These are phyloP conservation scores for Apodemus agrarius DNA, from an alignment of 2,797 vertebrate species.

Conservation along the genomic window DNA sequence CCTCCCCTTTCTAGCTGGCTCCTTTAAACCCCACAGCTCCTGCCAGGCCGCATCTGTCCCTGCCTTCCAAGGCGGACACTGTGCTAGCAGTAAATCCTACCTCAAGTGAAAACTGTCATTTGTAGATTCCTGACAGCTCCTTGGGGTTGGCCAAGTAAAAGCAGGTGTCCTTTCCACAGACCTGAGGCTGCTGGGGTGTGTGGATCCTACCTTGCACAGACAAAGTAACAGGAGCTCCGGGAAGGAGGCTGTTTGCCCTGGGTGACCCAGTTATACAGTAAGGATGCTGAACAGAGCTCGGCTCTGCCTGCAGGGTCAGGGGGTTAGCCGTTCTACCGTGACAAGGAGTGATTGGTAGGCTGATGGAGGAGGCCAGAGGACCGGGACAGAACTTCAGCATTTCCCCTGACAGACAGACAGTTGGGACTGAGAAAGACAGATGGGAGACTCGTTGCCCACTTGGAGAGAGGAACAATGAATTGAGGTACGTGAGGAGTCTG, in stretches of 20 bases:
- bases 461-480: neutral
- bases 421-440: neutral
- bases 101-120: neutral
- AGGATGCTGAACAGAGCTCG: fast-evolving
- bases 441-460: neutral
- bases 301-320: neutral
- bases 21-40: neutral
- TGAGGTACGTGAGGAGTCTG: fast-evolving
- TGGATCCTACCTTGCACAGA: fast-evolving
- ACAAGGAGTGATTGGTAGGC: neutral
- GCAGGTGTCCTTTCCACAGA: neutral
- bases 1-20: fast-evolving
- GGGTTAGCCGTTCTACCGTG: neutral
- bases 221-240: neutral
- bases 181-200: neutral
- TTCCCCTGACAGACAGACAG: neutral
- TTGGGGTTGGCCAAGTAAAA: fast-evolving
- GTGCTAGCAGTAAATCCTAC: neutral
- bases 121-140: neutral
- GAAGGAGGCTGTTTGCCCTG: neutral
- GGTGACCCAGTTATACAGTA: neutral
- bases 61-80: neutral
- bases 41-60: slow-evolving; percentile 44
- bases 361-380: neutral
- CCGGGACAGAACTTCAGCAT: neutral